Evolutionary conservation across 2,113 vertebrate species (phyloP), one percentile per base, ranked within the genome.

Genomic region (Oryzias celebensis): DNA sequence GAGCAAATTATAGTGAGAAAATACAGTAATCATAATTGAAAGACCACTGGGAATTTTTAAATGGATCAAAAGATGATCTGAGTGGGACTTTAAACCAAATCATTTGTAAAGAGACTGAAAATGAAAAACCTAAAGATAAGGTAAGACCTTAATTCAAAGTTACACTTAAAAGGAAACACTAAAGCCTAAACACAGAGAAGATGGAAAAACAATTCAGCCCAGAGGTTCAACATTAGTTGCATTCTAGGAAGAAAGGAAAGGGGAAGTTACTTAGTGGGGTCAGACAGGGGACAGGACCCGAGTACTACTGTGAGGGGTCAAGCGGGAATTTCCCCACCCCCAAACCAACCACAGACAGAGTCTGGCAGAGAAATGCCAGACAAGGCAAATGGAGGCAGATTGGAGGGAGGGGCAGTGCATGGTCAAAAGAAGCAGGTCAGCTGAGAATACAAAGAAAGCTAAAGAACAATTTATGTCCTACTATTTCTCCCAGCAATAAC

Each of bases 361-460:
- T 36, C 36, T 36, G 36, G 68, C 69, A 77, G 74, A 73, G 72
- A 70, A 59, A 73, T 66, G 65, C 80, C 10, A 79, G 71, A 69
- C 28, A 17, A 77, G 63, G 71, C 53, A 83, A 68, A 83, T 63
- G 41, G 52, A 71, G 22, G 63, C 61, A 68, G 69, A 66, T 28
- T 57, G 61, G 52, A 68, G 74, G 78, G 56, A 80, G 71, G 13
- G 26, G 68, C 49, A 5, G 28, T 8, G 49, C 48, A 13, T 71
- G 68, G 72, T 81, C 80, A 87, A 88, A 80, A 80, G 74, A 69
- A 70, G 73, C 60, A 73, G 58, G 79, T 58, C 20, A 77, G 75
- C 59, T 70, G 49, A 76, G 62, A 75, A 65, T 51, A 88, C 86
- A 87, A 88, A 80, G 84, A 84, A 75, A 76, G 72, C 80, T 84